Evolutionary conservation across 2,888 invertebrate species (phyloP), one percentile per base, ranked within the genome.

Genomic region (Lasioglossum leucozonium): DNA sequence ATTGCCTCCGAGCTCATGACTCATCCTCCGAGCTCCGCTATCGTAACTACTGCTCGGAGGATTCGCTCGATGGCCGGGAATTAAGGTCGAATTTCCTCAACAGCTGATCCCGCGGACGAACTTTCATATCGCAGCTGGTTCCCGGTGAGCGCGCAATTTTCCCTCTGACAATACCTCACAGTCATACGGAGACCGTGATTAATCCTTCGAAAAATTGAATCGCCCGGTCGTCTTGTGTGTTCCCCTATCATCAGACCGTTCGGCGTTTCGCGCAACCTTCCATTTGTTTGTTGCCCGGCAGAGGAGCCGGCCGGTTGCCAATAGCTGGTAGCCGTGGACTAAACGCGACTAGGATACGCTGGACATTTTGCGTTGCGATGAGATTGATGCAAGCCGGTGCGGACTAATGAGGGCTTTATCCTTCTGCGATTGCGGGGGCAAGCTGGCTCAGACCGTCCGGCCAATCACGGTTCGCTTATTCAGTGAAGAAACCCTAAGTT

Each of bases 221-320:
- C 42, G n/a, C 42, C 42, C 26, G 26, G 55, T 55, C 51, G 22
- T 67, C 76, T 5, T n/a, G 69, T 40, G 42, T 67, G 42, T 72
- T 81, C 81, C 81, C n/a, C 62, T 79, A 72, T 79, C 58, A 81
- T 81, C 62, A 72, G 37, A 51, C 13, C 34, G 13, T 26, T 58
- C 40, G 37, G 10, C 40, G 37, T 40, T 51, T 55, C 55, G 55
- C 40, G 4, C 26, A 18, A 37, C 58, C 58, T 10, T 55, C 58
- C 26, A 26, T 69, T 40, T 11, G 37, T 55, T 37, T 10, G n/a
- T 30, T 34, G 42, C 55, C 65, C 1, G 30, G 40, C 11, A 73
- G 62, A 16, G 62, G 30, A 18, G 16, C 1, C 16, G 62, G 16
- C 1, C 16, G 62, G 62, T 62, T 62, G 62, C 62, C 30, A 18